Evolutionary conservation across 2,797 vertebrate species (phyloP).

Genomic region (Danionella dracula): DNA sequence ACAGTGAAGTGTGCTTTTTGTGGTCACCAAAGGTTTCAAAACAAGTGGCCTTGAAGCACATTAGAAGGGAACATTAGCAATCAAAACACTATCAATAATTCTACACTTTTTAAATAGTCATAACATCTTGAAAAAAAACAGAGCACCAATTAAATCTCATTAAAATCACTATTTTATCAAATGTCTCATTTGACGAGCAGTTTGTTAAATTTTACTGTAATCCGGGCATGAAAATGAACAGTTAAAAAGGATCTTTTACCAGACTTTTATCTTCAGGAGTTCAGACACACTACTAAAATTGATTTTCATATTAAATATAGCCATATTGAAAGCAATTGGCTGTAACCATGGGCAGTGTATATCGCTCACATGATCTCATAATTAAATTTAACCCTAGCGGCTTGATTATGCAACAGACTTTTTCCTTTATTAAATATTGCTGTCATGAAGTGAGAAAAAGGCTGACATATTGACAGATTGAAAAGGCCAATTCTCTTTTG

Average conservation of each 20-base stretch:
- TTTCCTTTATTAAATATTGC: neutral
- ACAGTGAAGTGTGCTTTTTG: no score
- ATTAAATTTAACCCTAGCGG: slow-evolving; percentile 35
- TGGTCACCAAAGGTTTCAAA: no score
- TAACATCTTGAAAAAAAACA: no score
- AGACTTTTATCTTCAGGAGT: slow-evolving; percentile 37
- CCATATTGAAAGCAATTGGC: slow-evolving; percentile 16
- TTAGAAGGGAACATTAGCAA: no score
- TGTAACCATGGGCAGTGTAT: slow-evolving; percentile 13
- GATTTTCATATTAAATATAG: slow-evolving; percentile 30
- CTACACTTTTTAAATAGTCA: no score
- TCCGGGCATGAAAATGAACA: neutral
- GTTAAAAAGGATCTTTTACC: slow-evolving; percentile 10
- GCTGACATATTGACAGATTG: neutral
- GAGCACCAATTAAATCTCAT: neutral
- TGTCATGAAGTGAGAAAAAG: neutral
- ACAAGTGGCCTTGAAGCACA: no score
- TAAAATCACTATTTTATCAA: neutral
- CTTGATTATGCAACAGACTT: slow-evolving; percentile 3
- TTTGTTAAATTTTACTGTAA: neutral
- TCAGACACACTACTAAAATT: slow-evolving; percentile 4
- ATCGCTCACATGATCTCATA: slow-evolving; percentile 29
- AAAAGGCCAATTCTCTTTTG: neutral
- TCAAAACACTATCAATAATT: no score
- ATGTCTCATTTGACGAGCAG: neutral